Percentiles rank a stretch among this genome's conserved stretches.
These are phyloP conservation scores for Medauroidea extradentata DNA, from an alignment of 1,140 invertebrate genomes.

Conservation along the genomic window DNA sequence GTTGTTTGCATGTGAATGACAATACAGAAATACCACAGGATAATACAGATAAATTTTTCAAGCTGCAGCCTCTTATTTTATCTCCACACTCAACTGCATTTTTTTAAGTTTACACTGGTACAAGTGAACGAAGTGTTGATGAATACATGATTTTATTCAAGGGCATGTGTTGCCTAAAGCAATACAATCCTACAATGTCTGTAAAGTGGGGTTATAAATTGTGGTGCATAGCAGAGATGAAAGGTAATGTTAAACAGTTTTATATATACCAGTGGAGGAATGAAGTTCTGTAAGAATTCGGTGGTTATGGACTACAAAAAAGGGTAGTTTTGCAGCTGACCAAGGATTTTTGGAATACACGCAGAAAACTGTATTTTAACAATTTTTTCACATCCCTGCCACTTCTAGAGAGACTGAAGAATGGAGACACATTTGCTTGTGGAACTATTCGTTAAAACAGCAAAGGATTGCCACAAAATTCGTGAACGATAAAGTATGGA, in stretches of 20 bases:
- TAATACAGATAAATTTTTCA: slow-evolving; percentile 18
- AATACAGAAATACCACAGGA: slow-evolving; percentile 9
- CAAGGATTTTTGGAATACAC: slow-evolving; percentile 12
- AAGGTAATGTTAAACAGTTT: slow-evolving; percentile 18
- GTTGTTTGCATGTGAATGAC: slow-evolving; percentile 16
- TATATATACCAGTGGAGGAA: slow-evolving; percentile 20
- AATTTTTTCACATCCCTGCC: slow-evolving; percentile 15
- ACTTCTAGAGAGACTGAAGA: slow-evolving; percentile 13
- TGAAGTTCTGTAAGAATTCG: slow-evolving; percentile 8
- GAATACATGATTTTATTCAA: slow-evolving; percentile 21
- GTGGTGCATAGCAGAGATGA: slow-evolving; percentile 14
- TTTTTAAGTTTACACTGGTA: slow-evolving; percentile 11
- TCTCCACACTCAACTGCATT: slow-evolving; percentile 9
- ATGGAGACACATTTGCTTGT: slow-evolving; percentile 7
- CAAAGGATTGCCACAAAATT: slow-evolving; percentile 8
- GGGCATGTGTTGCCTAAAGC: slow-evolving; percentile 15
- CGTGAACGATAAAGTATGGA: neutral
- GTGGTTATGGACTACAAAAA: slow-evolving; percentile 3
- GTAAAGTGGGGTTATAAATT: slow-evolving; percentile 20
- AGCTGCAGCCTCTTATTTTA: slow-evolving; percentile 15
- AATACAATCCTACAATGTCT: slow-evolving; percentile 12
- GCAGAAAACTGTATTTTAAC: slow-evolving; percentile 6
- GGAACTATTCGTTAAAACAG: slow-evolving; percentile 6
- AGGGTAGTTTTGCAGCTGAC: slow-evolving; percentile 10
- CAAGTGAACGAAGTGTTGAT: slow-evolving; percentile 14